Evolutionary conservation across 2,888 invertebrate genomes (phyloP), one percentile per base, ranked within the genome.

Genomic region (Meliscaeva auricollis): DNA sequence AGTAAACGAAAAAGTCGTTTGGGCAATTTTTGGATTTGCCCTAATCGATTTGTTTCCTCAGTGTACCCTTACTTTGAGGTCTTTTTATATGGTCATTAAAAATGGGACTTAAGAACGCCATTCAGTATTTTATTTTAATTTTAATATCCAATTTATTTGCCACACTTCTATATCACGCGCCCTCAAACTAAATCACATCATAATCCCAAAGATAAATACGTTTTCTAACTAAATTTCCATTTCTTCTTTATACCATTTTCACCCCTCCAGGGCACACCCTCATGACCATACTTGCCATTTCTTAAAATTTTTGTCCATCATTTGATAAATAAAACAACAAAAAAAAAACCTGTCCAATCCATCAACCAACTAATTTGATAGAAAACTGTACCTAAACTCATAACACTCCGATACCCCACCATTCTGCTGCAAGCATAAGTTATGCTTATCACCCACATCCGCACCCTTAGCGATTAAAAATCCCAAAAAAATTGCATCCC

Each of bases 351-450:
- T 84, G 64, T 84, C 60, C 79, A 70, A 79, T 84, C 74, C 79
- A 79, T 84, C 83, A 60, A 78, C 35, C 58, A 20, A 70, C 83
- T 84, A 84, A 84, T 84, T 79, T 75, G 83, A 79, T 79, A 70
- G 79, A 26, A 74, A 69, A 78, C 68, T 46, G 62, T 78, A 41
- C 30, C 11, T 77, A 15, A 50, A 50, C 52, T 72, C 72, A 81
- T 72, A 82, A 82, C 76, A 83, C 69, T 83, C 64, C 66, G 35
- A 20, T 62, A 62, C 73, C 60, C 44, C 30, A 46, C 26, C 26
- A 2, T 4, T 26, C 26, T 3, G 26, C 62, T 44, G 70, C 44
- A 30, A 7, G 52, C 22, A 6, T 13, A 13, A 3, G 38, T 44
- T 54, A 41, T 48, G 35, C 26, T 15, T 15, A n/a, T 54, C 77